phyloP scores from a whole-genome alignment of 2,113 vertebrate genomes.

The Myotis yumanensis region DNA sequence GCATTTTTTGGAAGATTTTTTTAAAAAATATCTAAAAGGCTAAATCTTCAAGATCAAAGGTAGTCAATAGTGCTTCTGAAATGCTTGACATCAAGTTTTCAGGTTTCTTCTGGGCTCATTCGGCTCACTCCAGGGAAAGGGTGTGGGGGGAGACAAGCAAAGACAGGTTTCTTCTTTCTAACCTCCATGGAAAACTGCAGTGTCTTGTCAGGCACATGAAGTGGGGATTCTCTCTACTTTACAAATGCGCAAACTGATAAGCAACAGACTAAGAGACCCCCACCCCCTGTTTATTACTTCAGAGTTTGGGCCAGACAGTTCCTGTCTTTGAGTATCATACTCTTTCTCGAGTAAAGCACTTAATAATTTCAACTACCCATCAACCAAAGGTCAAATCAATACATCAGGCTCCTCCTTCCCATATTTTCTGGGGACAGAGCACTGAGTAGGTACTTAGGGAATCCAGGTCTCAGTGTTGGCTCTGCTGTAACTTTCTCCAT shows the following conservation, averaged over 20 bases:
- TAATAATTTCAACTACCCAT: not conserved
- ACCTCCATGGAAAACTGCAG: not conserved
- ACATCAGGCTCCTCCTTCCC: not conserved
- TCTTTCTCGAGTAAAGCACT: not conserved
- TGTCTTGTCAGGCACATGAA: accelerated
- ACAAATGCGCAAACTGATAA: no score
- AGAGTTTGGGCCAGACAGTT: not conserved
- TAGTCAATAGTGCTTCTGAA: not conserved
- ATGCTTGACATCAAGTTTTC: not conserved
- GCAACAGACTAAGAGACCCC: not conserved
- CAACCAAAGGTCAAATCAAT: not conserved
- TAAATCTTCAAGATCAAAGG: not conserved
- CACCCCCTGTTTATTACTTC: not conserved
- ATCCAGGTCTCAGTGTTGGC: not conserved
- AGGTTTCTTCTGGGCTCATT: not conserved
- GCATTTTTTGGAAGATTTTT: not conserved
- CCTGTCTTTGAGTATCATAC: not conserved
- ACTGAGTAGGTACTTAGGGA: not conserved
- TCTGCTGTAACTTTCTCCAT: not conserved
- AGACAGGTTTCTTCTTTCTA: not conserved
- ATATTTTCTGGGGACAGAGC: not conserved
- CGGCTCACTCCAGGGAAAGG: not conserved
- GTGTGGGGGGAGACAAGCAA: not conserved
- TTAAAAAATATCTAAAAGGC: not conserved
- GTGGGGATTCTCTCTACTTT: not conserved